Conservation (phyloP, 2,888 invertebrate genomes). For the Gortyna flavago region DNA sequence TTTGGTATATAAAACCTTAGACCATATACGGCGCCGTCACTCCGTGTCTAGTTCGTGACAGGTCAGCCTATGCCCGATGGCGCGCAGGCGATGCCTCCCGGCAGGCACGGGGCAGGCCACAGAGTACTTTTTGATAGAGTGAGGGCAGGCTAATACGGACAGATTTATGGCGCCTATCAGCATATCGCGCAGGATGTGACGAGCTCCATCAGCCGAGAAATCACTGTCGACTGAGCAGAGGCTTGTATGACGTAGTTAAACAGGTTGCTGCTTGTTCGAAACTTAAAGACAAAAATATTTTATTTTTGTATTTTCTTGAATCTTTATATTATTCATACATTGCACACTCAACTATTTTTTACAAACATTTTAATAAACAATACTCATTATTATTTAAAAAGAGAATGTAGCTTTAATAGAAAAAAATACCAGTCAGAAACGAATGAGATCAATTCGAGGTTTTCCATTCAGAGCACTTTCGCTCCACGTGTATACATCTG, state of each 20-base stretch:
- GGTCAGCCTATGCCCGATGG: background rate
- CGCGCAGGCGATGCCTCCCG: background rate
- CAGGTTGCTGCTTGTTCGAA: background rate
- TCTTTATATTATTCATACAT: background rate
- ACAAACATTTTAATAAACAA: background rate
- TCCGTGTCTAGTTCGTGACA: slow-evolving; percentile 1
- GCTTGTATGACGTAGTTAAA: background rate
- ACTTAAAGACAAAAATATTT: background rate
- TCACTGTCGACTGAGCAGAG: background rate
- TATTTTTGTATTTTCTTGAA: background rate
- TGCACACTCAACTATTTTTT: background rate
- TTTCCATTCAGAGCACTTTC: no score
- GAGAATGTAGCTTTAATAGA: background rate
- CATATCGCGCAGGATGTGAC: background rate
- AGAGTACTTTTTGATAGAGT: no score
- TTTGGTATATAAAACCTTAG: background rate
- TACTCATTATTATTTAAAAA: background rate
- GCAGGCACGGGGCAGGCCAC: slow-evolving; percentile 9
- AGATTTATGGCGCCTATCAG: slow-evolving; percentile 36
- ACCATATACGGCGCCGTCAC: background rate
- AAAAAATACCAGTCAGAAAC: background rate
- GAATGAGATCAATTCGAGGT: background rate
- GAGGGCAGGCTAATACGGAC: background rate
- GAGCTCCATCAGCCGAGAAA: slow-evolving; percentile 9
- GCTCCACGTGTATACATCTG: background rate